Percentiles rank a stretch among this genome's conserved stretches.
phyloP scores from a whole-genome alignment of 2,888 invertebrate species.

The Iselma pallidipennis region DNA sequence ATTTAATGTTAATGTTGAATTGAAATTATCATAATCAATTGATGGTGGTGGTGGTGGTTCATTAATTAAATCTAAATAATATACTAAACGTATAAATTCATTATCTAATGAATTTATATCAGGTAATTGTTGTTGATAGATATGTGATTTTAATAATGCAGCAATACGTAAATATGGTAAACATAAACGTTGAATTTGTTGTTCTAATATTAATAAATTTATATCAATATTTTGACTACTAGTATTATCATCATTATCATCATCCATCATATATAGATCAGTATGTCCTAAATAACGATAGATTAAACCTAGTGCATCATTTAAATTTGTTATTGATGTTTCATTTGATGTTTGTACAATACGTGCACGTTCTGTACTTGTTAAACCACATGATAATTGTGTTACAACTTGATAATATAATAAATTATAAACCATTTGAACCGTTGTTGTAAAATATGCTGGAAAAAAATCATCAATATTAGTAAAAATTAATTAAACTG shows the following conservation, averaged over 20 bases:
- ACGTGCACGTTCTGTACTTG: constrained; percentile 66
- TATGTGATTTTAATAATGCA: constrained; percentile 72
- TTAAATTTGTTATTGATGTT: constrained; percentile 48
- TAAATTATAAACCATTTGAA: constrained; percentile 86
- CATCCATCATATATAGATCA: constrained; percentile 67
- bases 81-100: constrained; percentile 78
- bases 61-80: constrained; percentile 76
- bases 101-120: constrained; percentile 65
- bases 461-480: too few relatives aligned
- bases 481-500: constrained; percentile 8
- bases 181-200: constrained; percentile 74
- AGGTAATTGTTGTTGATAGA: constrained; percentile 77
- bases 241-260: constrained; percentile 39
- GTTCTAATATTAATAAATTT: constrained; percentile 23
- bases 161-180: constrained; percentile 85
- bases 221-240: constrained; percentile 1
- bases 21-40: constrained; percentile 69
- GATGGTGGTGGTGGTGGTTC: too few relatives aligned
- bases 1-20: constrained; percentile 66
- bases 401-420: constrained; percentile 87
- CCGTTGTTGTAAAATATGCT: constrained; percentile 89
- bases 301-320: constrained; percentile 54
- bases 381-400: constrained; percentile 73
- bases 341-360: constrained; percentile 35
- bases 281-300: constrained; percentile 60